Evolutionary conservation across 2,113 vertebrate genomes (phyloP), one percentile per base, ranked within the genome.

Genomic region (Neogobius melanostomus): DNA sequence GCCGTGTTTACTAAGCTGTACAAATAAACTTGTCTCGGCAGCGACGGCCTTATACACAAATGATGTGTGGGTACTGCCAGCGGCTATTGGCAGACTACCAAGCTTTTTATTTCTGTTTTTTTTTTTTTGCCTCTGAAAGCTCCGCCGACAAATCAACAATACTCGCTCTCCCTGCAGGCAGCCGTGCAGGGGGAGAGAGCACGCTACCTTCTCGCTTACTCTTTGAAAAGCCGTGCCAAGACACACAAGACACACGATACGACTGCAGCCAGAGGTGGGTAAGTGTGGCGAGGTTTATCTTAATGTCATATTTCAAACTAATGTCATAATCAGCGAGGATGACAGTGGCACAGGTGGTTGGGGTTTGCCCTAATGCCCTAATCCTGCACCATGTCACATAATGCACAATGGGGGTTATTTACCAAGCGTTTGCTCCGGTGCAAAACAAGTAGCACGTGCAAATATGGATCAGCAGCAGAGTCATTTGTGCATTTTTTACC

Each of bases 1-100:
- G 49, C 17, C 16, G 14, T 72, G 53, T 80, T 74, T 76, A 64
- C 60, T 69, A 72, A 62, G 66, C 50, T 69, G 64, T 68, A 68
- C 56, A 69, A 77, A 76, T 75, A 8, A 77, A 76, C 66, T 68
- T n/a, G 78, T 81, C 78, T 78, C 75, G 76, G 67, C 71, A 63
- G 68, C 69, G 69, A 63, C 68, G 49, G 64, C 48, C 53, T 79
- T 70, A 67, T 14, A 84, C 82, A 78, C 81, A 85, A 83, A 89
- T 81, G 15, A 74, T 53, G 21, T 48, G 52, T 45, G 36, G 21
- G 42, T 62, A 28, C 56, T 77, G 79, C 79, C 80, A 84, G 69
- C 60, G 79, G 52, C 62, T 53, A 43, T 68, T 69, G 81, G 81
- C 74, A 80, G 69, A 59, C 48, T 15, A 61, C 57, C 74, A 74